Conservation (phyloP, 1,140 invertebrate genomes). For the Trichogramma pretiosum region DNA sequence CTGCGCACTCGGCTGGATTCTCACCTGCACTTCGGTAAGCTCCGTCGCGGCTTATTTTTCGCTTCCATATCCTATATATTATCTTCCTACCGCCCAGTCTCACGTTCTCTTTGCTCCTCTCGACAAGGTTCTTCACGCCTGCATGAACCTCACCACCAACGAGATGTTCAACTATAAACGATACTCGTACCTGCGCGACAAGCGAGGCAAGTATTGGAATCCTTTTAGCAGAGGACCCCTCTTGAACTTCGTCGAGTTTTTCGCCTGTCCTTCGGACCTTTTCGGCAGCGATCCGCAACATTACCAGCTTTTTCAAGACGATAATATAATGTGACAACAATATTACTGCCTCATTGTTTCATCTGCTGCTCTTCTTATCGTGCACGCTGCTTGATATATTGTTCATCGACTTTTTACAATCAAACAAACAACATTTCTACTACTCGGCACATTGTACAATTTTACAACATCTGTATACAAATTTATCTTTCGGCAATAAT, state of each 20-base stretch:
- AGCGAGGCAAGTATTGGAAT: conserved; percentile 77
- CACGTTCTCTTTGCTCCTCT: conserved; percentile 75
- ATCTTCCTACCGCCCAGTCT: conserved; percentile 45
- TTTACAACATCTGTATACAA: too few relatives aligned
- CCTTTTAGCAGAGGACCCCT: conserved; percentile 80
- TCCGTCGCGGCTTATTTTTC: too few relatives aligned
- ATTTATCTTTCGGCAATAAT: too few relatives aligned
- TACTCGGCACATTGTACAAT: too few relatives aligned
- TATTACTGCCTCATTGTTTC: not conserved
- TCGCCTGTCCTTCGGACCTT: conserved; percentile 70
- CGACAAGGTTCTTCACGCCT: conserved; percentile 75
- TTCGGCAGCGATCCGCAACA: conserved; percentile 54
- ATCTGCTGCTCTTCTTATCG: too few relatives aligned
- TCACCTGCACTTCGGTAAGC: conserved; percentile 79
- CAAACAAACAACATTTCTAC: too few relatives aligned
- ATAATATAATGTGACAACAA: conserved; percentile 39
- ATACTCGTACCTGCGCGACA: conserved; percentile 80
- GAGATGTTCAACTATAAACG: conserved; percentile 89
- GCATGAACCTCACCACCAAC: conserved; percentile 87
- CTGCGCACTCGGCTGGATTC: conserved; percentile 75
- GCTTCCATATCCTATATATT: too few relatives aligned
- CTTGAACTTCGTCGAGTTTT: conserved; percentile 81
- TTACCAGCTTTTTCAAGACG: conserved; percentile 60
- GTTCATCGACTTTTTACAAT: too few relatives aligned
- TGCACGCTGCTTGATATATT: too few relatives aligned